A percentile compares a stretch with the other conserved stretches of the same genome.
phyloP scores from a whole-genome alignment of 2,797 vertebrate species.

The Pangasius larnaudii region DNA sequence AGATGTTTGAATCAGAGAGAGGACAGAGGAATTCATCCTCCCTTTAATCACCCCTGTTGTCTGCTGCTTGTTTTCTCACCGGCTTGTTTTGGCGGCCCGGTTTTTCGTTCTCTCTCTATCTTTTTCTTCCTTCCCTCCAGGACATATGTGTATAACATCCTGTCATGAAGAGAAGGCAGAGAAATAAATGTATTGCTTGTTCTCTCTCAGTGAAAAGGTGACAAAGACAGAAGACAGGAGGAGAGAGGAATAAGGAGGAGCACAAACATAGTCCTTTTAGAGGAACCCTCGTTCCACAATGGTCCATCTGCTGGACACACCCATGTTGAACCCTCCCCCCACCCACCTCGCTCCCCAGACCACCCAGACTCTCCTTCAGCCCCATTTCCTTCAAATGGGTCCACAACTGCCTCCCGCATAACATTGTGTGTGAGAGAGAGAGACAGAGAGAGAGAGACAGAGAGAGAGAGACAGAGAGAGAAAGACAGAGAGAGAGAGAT shows the following conservation, averaged over 20 bases:
- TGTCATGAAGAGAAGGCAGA: slow-evolving; percentile 43
- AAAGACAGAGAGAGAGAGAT: background rate
- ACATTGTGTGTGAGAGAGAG: background rate
- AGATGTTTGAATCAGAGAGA: slow-evolving; percentile 40
- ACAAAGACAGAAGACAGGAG: slow-evolving; percentile 68
- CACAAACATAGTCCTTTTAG: slow-evolving; percentile 68
- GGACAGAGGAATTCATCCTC: slow-evolving; percentile 42
- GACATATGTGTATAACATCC: slow-evolving; percentile 61
- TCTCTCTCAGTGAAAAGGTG: slow-evolving; percentile 56
- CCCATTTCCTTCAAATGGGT: slow-evolving; percentile 57
- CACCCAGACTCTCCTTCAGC: slow-evolving; percentile 77
- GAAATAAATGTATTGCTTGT: slow-evolving; percentile 51
- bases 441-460: background rate
- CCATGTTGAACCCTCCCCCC: slow-evolving; percentile 34
- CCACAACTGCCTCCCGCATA: background rate
- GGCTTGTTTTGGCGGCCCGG: slow-evolving; percentile 58
- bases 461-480: too few species aligned
- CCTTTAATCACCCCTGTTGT: slow-evolving; percentile 67
- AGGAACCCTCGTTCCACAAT: slow-evolving; percentile 71
- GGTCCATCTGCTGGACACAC: slow-evolving; percentile 77
- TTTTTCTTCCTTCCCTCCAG: background rate
- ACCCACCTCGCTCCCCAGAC: slow-evolving; percentile 69
- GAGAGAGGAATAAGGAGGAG: slow-evolving; percentile 70
- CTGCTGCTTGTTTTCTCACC: slow-evolving; percentile 61
- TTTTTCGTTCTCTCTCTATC: slow-evolving; percentile 30